Evolutionary conservation across 1,140 invertebrate genomes (phyloP), one percentile per base, ranked within the genome.

Genomic region (Lordiphosa stackelbergi): DNA sequence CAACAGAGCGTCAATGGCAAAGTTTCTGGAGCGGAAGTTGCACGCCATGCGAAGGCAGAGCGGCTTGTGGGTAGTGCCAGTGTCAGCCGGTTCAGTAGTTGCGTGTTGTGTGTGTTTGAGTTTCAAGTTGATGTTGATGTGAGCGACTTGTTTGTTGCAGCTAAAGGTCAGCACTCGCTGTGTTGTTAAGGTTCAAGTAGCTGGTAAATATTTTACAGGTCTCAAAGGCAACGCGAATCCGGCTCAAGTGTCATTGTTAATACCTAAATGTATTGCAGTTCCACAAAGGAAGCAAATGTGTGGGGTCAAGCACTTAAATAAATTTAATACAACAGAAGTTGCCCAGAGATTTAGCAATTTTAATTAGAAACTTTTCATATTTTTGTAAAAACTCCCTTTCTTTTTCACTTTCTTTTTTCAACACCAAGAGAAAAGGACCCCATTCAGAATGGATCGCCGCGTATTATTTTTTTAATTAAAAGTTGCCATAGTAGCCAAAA

Each of bases 11-110:
- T 59, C 66, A 57, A 54, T 42, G 49, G 43, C 40, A 61, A 74
- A 69, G 48, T 78, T 78, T 77, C 64, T 77, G 73, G 73, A 77
- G 68, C 73, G 73, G 73, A 77, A 77, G 73, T 72, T 77, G 69
- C 63, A 77, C 63, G 68, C 63, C 58, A 55, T 65, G 66, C 47
- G 66, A 46, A 62, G 48, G 58, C 47, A 66, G 36, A 56, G 51
- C 47, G 48, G 31, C 38, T 47, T 47, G 52, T 38, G n/a, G 28
- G 24, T 16, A 8, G 40, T 36, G 53, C 11, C 45, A 16, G 22
- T 10, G 38, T 19, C 19, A 19, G 8, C 9, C 12, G 35, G 10
- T 11, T 42, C 36, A 60, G 35, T 13, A 24, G 69, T 51, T 75
- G 54, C 63, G 56, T 38, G 59, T 59, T 19, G 19, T 19, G 19